Conservation (phyloP, 2,797 vertebrate species). For the Rhynchonycteris naso region DNA sequence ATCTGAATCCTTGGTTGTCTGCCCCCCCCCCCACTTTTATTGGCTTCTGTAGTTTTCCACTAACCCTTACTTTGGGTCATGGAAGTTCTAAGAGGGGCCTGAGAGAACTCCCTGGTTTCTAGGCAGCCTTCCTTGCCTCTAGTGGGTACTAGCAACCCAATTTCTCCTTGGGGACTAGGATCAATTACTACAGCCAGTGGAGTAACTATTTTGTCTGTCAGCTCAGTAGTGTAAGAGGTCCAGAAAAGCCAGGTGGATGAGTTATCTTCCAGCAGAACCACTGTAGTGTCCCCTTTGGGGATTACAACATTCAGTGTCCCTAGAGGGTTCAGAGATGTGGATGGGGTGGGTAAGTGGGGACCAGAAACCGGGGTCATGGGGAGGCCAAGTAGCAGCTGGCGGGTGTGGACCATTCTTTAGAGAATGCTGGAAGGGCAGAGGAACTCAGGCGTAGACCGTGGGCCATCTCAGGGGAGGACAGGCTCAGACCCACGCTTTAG, state of each 20-base stretch:
- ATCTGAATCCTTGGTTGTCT: not conserved
- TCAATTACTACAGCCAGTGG: not conserved
- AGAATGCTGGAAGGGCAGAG: not conserved
- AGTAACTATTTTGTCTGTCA: not conserved
- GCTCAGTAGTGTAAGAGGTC: not conserved
- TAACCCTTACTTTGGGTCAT: not conserved
- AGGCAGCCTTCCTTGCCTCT: not conserved
- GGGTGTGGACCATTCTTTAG: not conserved
- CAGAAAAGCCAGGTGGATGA: not conserved
- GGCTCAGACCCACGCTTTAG: not conserved
- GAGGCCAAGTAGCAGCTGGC: not conserved
- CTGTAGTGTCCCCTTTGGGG: not conserved
- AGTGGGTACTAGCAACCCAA: not conserved
- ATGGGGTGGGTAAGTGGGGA: not conserved
- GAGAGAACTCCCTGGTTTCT: not conserved
- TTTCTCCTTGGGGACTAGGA: not conserved
- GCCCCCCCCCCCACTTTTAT: not conserved
- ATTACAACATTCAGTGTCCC: not conserved
- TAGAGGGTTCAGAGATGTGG: not conserved
- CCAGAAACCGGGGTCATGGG: not conserved
- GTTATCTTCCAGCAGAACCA: not conserved
- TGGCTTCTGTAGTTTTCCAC: not conserved
- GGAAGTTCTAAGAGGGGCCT: not conserved
- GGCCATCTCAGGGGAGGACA: not conserved
- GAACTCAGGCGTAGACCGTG: not conserved